Conservation (phyloP, 2,888 invertebrate species). For the Malachius bipustulatus region DNA sequence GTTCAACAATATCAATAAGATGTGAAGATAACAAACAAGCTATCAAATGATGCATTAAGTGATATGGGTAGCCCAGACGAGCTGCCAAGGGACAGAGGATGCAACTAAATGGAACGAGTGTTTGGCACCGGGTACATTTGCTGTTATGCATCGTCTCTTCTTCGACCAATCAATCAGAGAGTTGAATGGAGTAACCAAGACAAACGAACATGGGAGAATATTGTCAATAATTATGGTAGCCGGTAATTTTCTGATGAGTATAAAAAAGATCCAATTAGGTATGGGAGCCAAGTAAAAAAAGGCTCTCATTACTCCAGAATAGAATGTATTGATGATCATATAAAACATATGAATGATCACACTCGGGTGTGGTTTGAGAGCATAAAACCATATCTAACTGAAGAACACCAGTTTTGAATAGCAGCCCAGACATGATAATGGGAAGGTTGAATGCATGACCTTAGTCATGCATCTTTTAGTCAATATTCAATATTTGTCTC, state of each 20-base stretch:
- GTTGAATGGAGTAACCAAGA: slow-evolving; percentile 5
- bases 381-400: no score
- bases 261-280: slow-evolving; percentile 16
- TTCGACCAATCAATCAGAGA: slow-evolving; percentile 14
- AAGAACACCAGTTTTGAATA: no score
- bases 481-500: no score
- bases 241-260: slow-evolving; percentile 15
- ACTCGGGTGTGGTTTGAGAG: slow-evolving; percentile 7
- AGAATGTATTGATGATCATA: slow-evolving; percentile 4
- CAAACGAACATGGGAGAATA: slow-evolving; percentile 9
- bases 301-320: background rate
- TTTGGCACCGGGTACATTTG: slow-evolving; percentile 19
- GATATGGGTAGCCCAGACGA: background rate
- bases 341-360: background rate
- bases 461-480: no score
- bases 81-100: slow-evolving; percentile 24
- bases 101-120: slow-evolving; percentile 28
- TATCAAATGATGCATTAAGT: slow-evolving; percentile 9
- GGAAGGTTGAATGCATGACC: background rate
- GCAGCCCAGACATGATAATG: background rate
- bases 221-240: slow-evolving; percentile 13
- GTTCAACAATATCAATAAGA: slow-evolving; percentile 23
- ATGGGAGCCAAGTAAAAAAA: slow-evolving; percentile 6
- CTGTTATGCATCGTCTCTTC: slow-evolving; percentile 19
- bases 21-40: slow-evolving; percentile 21